Evolutionary conservation across 2,113 vertebrate species (phyloP).

Genomic region (Vombatus ursinus): DNA sequence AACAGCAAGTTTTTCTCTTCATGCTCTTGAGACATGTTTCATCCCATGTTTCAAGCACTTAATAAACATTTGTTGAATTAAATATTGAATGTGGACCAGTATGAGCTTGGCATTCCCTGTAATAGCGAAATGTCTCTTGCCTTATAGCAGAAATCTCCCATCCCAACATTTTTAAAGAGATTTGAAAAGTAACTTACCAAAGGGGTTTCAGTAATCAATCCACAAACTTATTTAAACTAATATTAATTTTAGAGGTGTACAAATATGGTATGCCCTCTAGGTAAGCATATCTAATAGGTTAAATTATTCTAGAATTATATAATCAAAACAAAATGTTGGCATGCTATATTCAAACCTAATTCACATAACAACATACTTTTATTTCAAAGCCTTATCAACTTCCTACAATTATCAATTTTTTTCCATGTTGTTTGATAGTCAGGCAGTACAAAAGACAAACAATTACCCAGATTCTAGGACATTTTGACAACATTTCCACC

Average conservation of each 20-base stretch:
- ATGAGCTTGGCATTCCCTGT: neutral
- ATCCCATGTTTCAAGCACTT: neutral
- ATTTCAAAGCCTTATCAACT: conserved; percentile 71
- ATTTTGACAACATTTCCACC: conserved; percentile 75
- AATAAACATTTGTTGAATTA: neutral
- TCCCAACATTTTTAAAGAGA: conserved; percentile 38
- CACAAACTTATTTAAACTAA: conserved; percentile 46
- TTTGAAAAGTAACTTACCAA: conserved; percentile 15
- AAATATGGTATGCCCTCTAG: conserved; percentile 49
- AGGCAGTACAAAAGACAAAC: conserved; percentile 69
- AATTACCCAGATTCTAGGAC: conserved; percentile 72
- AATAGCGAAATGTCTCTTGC: neutral
- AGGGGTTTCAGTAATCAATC: conserved; percentile 40
- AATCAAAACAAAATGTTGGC: conserved; percentile 71
- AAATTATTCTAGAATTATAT: conserved; percentile 74
- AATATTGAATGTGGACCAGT: neutral
- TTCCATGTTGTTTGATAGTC: conserved; percentile 75
- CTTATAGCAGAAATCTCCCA: neutral
- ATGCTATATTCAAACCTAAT: conserved; percentile 78
- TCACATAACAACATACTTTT: conserved; percentile 77
- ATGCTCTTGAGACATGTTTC: no score
- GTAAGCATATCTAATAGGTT: conserved; percentile 67
- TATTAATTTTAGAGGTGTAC: conserved; percentile 51
- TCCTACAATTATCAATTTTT: conserved; percentile 73
- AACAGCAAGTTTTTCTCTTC: neutral